Evolutionary conservation across 2,797 vertebrate genomes (phyloP).

Genomic region (Thunnus albacares): DNA sequence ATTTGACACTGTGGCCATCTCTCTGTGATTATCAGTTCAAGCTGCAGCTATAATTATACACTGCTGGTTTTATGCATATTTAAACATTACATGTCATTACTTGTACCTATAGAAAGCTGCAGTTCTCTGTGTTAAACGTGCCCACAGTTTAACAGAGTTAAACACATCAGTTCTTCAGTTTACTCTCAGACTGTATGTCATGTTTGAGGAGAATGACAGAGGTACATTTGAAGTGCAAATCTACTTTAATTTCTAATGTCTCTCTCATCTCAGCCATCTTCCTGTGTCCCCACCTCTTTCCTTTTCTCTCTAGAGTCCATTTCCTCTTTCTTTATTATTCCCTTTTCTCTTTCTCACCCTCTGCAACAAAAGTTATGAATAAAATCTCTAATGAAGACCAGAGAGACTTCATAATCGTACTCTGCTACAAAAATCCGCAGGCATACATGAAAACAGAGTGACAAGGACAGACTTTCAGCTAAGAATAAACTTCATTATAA

Average conservation of each 20-base stretch:
- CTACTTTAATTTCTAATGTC: slow-evolving; percentile 38
- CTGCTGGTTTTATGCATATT: slow-evolving; percentile 42
- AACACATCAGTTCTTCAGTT: background rate
- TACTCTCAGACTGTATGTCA: background rate
- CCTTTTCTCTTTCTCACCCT: slow-evolving; percentile 30
- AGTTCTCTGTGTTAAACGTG: slow-evolving; percentile 20
- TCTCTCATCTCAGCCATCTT: slow-evolving; percentile 44
- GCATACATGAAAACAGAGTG: slow-evolving; percentile 47
- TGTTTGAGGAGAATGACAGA: slow-evolving; percentile 23
- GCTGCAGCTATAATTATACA: slow-evolving; percentile 57
- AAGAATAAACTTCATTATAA: slow-evolving; percentile 51
- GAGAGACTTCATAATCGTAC: slow-evolving; percentile 64
- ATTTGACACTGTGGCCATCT: slow-evolving; percentile 15
- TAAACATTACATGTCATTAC: slow-evolving; percentile 52
- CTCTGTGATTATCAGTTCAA: slow-evolving; percentile 45
- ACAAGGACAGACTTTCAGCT: slow-evolving; percentile 35
- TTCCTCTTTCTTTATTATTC: slow-evolving; percentile 52
- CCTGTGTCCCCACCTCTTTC: slow-evolving; percentile 30
- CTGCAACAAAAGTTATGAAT: slow-evolving; percentile 55
- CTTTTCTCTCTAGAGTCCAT: slow-evolving; percentile 35
- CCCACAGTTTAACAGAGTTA: background rate
- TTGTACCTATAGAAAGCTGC: slow-evolving; percentile 9
- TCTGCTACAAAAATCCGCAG: slow-evolving; percentile 51
- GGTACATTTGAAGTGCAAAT: slow-evolving; percentile 67
- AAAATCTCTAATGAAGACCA: slow-evolving; percentile 77